Base-by-base conservation (phyloP, 2,888 invertebrate species). In the Eurytoma adleriae region DNA sequence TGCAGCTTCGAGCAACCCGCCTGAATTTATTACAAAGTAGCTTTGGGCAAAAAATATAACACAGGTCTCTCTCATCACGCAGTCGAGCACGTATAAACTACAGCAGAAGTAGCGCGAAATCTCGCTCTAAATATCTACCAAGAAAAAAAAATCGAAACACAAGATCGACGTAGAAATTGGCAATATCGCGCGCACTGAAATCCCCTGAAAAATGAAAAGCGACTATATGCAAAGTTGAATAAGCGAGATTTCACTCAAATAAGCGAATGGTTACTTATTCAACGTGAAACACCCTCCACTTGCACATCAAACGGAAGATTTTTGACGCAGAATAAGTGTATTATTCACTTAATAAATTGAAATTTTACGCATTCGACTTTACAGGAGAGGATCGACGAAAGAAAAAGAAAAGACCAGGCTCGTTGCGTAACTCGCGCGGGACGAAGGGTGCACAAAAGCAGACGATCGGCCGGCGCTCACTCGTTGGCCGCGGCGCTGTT, bases 401-500 rank as follows among this genome's bases (percentile, higher is more conserved):
- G 5, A 30, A 18, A 59, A 16, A 62, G 16, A 30, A 14, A 62
- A 62, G 0, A 4, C 27, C 14, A 27, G 16, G 18, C n/a, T 13
- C n/a, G 52, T 16, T 24, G 48, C 2, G 5, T 16, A 5, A 24
- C 4, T 52, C 24, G 24, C 24, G 24, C 24, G 24, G 24, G 24
- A 24, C 24, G 24, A 24, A 24, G 24, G 24, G 24, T 24, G 24
- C 24, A 24, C 24, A 2, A 1, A 24, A 24, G 24, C 24, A 24
- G 24, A 24, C 24, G 24, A 24, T 2, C 24, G 24, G 1, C 24
- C 10, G 14, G 18, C 20, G 24, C 61, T 77, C 61, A 68, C 54
- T 77, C 80, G 68, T 71, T 86, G 24, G 40, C 87, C 14, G 87
- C 86, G 30, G 86, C 87, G 86, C 87, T 30, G 82, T 84, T 30